Conservation (phyloP, 2,113 vertebrate species). For the Sylvietta virens region DNA sequence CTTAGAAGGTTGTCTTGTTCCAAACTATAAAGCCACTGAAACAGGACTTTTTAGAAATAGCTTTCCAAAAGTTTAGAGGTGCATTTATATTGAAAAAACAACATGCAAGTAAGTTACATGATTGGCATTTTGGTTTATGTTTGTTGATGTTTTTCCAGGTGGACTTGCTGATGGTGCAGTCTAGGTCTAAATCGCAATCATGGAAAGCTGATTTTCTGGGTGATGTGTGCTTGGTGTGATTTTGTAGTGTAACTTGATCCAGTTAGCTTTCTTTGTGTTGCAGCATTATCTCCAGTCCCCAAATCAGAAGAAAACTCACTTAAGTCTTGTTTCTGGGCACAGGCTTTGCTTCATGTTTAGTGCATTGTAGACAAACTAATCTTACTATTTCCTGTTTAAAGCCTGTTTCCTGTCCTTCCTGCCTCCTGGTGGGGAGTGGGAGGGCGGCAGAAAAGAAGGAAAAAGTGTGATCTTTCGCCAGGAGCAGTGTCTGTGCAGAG, state of each 20-base stretch:
- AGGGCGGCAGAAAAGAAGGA: neutral
- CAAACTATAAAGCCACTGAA: neutral
- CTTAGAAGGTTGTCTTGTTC: neutral
- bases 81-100: neutral
- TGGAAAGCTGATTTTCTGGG: neutral
- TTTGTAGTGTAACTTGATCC: neutral
- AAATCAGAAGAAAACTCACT: neutral
- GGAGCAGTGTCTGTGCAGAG: neutral
- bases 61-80: neutral
- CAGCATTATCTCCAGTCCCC: neutral
- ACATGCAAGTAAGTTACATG: neutral
- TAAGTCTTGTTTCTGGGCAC: neutral
- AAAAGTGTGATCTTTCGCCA: neutral
- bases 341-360: neutral
- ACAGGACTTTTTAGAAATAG: neutral
- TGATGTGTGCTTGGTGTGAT: neutral
- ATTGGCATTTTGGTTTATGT: neutral
- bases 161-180: neutral
- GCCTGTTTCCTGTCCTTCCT: neutral
- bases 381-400: neutral
- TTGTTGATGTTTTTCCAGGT: neutral
- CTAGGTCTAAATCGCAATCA: fast-evolving
- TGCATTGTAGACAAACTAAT: neutral
- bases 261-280: neutral
- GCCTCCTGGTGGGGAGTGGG: fast-evolving